These are phyloP conservation scores for Neoniphon sammara DNA, from an alignment of 2,797 vertebrate species.

Conservation along the genomic window DNA sequence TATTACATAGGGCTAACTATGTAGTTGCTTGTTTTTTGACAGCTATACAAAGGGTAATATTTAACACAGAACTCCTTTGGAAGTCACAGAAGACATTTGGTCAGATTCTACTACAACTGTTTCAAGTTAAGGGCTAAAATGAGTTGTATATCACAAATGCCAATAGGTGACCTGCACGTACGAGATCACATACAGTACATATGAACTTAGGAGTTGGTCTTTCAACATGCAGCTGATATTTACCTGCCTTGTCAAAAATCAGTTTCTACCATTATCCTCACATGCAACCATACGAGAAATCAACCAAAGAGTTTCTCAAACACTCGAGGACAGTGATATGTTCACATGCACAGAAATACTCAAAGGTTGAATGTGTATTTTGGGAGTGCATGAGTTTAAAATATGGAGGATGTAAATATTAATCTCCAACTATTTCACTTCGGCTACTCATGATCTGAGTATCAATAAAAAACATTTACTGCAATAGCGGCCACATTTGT, in stretches of 20 bases:
- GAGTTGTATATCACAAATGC: constrained; percentile 58
- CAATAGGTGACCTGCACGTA: constrained; percentile 69
- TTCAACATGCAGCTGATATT: constrained; percentile 68
- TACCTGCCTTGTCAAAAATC: constrained; percentile 55
- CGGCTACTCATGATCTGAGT: not conserved
- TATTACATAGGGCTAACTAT: constrained; percentile 71
- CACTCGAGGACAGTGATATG: constrained; percentile 49
- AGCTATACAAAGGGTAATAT: constrained; percentile 62
- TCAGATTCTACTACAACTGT: constrained; percentile 67
- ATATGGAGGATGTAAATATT: constrained; percentile 21
- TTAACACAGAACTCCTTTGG: constrained; percentile 64
- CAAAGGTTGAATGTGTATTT: constrained; percentile 11
- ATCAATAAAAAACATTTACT: not conserved
- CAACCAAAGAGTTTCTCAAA: constrained; percentile 32
- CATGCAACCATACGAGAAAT: constrained; percentile 66
- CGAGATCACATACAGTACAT: constrained; percentile 45
- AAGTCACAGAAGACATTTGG: constrained; percentile 67
- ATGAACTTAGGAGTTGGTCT: constrained; percentile 58
- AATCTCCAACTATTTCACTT: constrained; percentile 15
- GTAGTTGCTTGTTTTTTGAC: constrained; percentile 68
- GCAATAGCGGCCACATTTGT: not conserved
- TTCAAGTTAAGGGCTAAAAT: constrained; percentile 53
- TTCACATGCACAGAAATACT: constrained; percentile 64
- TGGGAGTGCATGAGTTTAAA: constrained; percentile 29
- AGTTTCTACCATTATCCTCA: constrained; percentile 52